Evolutionary conservation across 2,888 invertebrate species (phyloP).

Genomic region (Abscondita cerata): DNA sequence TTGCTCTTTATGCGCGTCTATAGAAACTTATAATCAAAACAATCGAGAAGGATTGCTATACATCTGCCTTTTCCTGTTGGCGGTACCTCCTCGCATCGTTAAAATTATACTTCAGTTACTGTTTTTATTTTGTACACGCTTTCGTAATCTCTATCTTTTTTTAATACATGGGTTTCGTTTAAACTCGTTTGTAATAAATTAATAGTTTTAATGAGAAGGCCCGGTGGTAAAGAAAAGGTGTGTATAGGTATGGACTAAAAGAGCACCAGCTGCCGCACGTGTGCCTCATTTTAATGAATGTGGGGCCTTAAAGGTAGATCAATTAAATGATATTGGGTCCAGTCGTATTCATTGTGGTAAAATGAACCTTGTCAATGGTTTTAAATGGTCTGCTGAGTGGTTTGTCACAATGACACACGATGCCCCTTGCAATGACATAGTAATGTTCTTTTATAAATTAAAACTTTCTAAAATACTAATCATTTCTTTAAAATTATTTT

Average conservation of each 20-base stretch:
- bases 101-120: background rate
- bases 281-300: conserved; percentile 39
- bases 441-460: too few relatives aligned
- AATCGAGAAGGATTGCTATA: conserved; percentile 6
- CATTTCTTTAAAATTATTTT: too few relatives aligned
- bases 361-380: conserved; percentile 4
- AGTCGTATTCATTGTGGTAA: conserved; percentile 1
- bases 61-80: conserved; percentile 23
- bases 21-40: too few relatives aligned
- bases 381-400: too few relatives aligned
- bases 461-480: too few relatives aligned
- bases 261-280: conserved; percentile 43
- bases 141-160: conserved; percentile 15
- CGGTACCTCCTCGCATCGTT: conserved; percentile 6
- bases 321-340: conserved; percentile 38
- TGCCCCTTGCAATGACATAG: too few relatives aligned
- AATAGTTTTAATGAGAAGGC: conserved; percentile 17
- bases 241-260: conserved; percentile 30
- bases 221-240: conserved; percentile 39
- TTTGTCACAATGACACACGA: too few relatives aligned
- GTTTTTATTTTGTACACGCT: conserved; percentile 4
- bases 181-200: conserved; percentile 1
- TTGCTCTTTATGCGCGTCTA: too few relatives aligned
- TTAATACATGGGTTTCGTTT: background rate
- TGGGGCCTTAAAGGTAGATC: conserved; percentile 36